Conservation (phyloP, 2,113 vertebrate species). For the Nothobranchius kuhntae region DNA sequence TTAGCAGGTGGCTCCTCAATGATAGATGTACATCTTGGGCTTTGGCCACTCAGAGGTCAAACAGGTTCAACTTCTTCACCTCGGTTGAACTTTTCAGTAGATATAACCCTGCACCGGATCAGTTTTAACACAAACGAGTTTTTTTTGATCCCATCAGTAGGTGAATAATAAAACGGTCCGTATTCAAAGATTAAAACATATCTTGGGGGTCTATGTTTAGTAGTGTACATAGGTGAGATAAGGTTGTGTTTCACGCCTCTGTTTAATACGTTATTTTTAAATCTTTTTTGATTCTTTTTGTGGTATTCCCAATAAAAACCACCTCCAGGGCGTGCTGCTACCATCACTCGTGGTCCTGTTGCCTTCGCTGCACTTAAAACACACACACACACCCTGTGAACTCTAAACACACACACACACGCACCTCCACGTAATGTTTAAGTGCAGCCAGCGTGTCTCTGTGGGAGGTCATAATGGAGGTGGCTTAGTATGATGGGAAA, state of each 20-base stretch:
- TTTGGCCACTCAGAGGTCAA: conserved; percentile 72
- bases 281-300: conserved; percentile 49
- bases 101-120: no score
- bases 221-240: conserved; percentile 22
- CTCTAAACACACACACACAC: conserved; percentile 43
- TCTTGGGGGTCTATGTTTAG: conserved; percentile 10
- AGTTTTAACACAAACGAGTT: no score
- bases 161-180: conserved; percentile 25
- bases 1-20: conserved; percentile 78
- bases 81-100: conserved; percentile 23
- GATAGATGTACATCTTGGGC: conserved; percentile 78
- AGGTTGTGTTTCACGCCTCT: conserved; percentile 42
- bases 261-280: conserved; percentile 23
- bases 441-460: conserved; percentile 74
- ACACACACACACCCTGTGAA: conserved; percentile 37
- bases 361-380: conserved; percentile 57
- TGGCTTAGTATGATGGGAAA: conserved; percentile 78
- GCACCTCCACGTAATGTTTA: conserved; percentile 70
- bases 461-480: conserved; percentile 78
- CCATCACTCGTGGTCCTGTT: conserved; percentile 60
- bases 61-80: conserved; percentile 49
- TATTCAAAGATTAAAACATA: conserved; percentile 27
- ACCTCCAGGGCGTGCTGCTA: conserved; percentile 61
- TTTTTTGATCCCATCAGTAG: background rate
- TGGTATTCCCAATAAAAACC: conserved; percentile 61